Evolutionary conservation across 1,140 invertebrate species (phyloP), one percentile per base, ranked within the genome.

Genomic region (Hirudo medicinalis): DNA sequence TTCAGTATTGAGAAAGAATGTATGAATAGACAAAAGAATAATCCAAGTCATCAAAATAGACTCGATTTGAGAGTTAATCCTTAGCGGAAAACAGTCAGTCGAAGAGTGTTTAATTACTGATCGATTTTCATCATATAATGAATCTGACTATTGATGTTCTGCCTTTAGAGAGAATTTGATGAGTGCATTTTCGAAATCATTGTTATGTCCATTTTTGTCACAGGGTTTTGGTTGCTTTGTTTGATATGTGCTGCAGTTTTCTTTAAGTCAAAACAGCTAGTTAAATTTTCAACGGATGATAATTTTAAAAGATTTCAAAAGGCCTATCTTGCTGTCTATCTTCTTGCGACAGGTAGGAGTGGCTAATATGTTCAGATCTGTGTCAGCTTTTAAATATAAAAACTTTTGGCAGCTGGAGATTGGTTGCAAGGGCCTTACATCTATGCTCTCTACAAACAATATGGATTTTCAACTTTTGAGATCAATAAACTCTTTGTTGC

Each of bases 351-450:
- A 77, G 81, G 83, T 83, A 5, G 49, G 68, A 36, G 32, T 63
- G 22, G 22, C 11, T 13, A 63, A 15, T 2, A 25, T 63, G 9
- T n/a, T 32, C n/a, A 36, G 22, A 11, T 71, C 20, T 40, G 17
- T 72, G 22, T 67, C n/a, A 70, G 49, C 71, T 63, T 13, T 15
- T 67, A 27, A 9, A 15, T 54, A 27, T 19, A 49, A 0, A n/a
- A 70, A 32, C 22, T 22, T 70, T 54, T 70, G 49, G 78, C 82
- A 79, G 87, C 87, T 76, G 85, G 86, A 13, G 88, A 89, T 77
- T 89, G 88, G 88, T 78, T 89, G 3, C 88, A 89, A 82, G 88
- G 88, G 0, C 88, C 88, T 2, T 88, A 89, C 80, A 85, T 89
- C 2, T 89, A 89, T 77, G 86, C 87, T 72, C 79, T 89, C 0